Conservation (phyloP, 2,797 vertebrate genomes). For the Protosalanx chinensis region DNA sequence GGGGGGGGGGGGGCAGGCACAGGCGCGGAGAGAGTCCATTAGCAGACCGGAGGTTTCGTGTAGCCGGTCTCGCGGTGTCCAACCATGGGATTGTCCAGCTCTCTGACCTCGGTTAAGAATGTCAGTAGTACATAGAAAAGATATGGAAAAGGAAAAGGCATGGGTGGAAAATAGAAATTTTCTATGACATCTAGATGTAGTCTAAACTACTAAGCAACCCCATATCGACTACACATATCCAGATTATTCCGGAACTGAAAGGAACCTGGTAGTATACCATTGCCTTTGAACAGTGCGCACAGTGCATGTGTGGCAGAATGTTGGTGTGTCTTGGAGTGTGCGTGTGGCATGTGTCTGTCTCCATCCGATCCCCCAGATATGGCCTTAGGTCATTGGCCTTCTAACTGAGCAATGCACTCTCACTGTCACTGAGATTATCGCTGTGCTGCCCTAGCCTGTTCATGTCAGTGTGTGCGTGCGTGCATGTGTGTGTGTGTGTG, state of each 20-base stretch:
- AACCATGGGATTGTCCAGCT: too few species aligned
- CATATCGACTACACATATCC: too few species aligned
- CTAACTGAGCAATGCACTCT: conserved; percentile 33
- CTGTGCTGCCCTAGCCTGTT: conserved; percentile 41
- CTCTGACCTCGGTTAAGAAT: background rate
- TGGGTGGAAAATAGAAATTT: too few species aligned
- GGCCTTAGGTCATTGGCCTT: conserved; percentile 50
- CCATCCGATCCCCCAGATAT: conserved; percentile 33
- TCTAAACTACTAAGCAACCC: too few species aligned
- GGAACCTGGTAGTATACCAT: too few species aligned
- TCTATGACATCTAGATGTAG: too few species aligned
- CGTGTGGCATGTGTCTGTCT: conserved; percentile 1
- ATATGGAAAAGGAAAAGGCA: too few species aligned
- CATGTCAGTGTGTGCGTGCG: conserved; percentile 4
- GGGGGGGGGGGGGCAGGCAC: conserved; percentile 32
- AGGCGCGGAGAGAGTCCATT: conserved; percentile 52
- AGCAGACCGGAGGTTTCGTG: conserved; percentile 1
- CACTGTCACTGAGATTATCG: conserved; percentile 52
- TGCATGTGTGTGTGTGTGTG: conserved; percentile 14
- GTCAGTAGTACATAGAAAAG: background rate
- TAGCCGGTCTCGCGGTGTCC: too few species aligned
- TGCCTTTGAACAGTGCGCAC: too few species aligned
- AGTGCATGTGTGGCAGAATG: background rate
- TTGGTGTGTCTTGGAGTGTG: conserved; percentile 25
- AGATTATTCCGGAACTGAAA: too few species aligned